These are phyloP conservation scores for Liopterus haemorrhoidalis DNA, from an alignment of 2,888 invertebrate species.

Conservation along the genomic window DNA sequence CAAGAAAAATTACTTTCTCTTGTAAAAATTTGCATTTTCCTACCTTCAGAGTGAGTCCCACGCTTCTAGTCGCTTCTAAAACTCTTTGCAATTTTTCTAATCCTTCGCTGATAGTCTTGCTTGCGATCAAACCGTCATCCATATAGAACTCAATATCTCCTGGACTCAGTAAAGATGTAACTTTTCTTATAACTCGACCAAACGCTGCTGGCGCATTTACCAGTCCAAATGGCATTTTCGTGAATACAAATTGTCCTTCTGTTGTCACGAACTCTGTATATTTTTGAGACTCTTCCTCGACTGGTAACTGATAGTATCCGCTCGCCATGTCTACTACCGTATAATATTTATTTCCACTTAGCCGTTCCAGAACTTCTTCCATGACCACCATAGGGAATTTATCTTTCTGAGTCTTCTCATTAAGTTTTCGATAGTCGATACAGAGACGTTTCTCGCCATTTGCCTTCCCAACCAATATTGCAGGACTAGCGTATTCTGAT, in stretches of 20 bases:
- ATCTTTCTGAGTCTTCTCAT: constrained; percentile 31
- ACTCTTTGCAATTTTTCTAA: constrained; percentile 27
- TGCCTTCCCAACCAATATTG: constrained; percentile 23
- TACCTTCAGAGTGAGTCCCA: constrained; percentile 31
- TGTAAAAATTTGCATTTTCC: constrained; percentile 33
- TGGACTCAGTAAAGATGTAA: too few species aligned
- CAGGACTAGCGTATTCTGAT: constrained; percentile 26
- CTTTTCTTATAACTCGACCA: constrained; percentile 37
- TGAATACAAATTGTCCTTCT: constrained; percentile 34
- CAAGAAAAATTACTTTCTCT: too few species aligned
- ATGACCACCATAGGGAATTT: constrained; percentile 33
- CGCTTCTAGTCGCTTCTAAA: constrained; percentile 17
- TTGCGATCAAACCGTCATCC: constrained; percentile 32
- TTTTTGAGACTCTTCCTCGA: constrained; percentile 26
- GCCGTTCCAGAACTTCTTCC: constrained; percentile 30
- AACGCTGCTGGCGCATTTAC: constrained; percentile 41
- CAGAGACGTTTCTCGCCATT: constrained; percentile 22
- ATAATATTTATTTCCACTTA: constrained; percentile 29
- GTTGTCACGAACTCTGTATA: constrained; percentile 34
- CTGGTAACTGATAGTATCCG: constrained; percentile 34
- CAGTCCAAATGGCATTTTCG: too few species aligned
- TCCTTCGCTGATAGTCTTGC: constrained; percentile 26
- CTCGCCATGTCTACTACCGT: constrained; percentile 31
- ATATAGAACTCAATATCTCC: too few species aligned
- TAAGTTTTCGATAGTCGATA: too few species aligned